Evolutionary conservation across 1,140 invertebrate genomes (phyloP).

Genomic region (Listronotus oregonensis): DNA sequence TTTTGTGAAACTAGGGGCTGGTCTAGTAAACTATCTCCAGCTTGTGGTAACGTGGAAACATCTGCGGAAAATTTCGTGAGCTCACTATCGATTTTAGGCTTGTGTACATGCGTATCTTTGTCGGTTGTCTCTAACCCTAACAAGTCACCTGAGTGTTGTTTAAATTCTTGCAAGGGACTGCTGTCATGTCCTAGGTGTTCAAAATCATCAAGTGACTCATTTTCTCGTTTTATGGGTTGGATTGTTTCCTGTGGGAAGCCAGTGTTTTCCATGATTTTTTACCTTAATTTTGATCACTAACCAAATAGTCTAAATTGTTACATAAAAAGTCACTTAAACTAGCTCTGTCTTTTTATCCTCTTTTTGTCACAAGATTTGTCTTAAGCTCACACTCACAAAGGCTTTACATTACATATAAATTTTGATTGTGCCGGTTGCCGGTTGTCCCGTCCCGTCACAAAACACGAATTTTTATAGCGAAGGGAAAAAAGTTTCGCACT

Average conservation of each 20-base stretch:
- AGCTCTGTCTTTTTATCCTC: too few species aligned
- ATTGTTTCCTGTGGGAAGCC: slow-evolving; percentile 5
- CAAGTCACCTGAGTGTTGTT: slow-evolving; percentile 32
- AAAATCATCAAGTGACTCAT: slow-evolving; percentile 73
- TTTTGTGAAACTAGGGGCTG: slow-evolving; percentile 25
- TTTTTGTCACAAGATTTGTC: too few species aligned
- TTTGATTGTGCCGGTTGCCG: too few species aligned
- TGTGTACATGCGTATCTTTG: slow-evolving; percentile 36
- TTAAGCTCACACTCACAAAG: too few species aligned
- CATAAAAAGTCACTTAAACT: too few species aligned
- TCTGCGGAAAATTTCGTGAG: slow-evolving; percentile 36
- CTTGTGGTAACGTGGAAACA: slow-evolving; percentile 34
- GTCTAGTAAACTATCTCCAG: slow-evolving; percentile 32
- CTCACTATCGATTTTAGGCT: slow-evolving; percentile 43
- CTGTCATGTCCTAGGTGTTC: slow-evolving; percentile 67
- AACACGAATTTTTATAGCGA: too few species aligned
- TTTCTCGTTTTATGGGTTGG: slow-evolving; percentile 61
- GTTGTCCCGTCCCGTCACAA: too few species aligned
- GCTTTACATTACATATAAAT: too few species aligned
- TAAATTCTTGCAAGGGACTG: slow-evolving; percentile 39
- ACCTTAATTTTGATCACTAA: too few species aligned
- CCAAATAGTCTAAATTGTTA: too few species aligned
- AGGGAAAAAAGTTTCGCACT: too few species aligned
- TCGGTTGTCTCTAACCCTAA: slow-evolving; percentile 34
- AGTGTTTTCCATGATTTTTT: too few species aligned